These are phyloP conservation scores for Chionodraco myersi DNA, from an alignment of 2,113 vertebrate species.

Conservation along the genomic window DNA sequence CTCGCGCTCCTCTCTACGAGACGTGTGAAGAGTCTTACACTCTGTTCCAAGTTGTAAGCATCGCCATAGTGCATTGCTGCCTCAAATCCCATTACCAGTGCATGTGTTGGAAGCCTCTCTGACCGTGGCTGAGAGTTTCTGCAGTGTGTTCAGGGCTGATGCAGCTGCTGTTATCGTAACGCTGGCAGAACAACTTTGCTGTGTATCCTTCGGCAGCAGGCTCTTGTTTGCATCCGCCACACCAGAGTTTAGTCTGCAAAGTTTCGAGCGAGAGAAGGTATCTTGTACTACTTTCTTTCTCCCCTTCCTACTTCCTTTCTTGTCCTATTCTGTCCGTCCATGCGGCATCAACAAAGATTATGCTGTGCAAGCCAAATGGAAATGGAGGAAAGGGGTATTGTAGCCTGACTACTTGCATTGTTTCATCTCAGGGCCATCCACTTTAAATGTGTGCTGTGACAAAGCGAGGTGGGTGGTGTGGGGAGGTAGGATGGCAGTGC, in stretches of 20 bases:
- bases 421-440: conserved; percentile 38
- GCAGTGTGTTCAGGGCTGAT: conserved; percentile 36
- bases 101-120: conserved; percentile 31
- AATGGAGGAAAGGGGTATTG: conserved; percentile 43
- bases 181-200: conserved; percentile 59
- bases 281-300: neutral
- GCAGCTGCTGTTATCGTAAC: conserved; percentile 44
- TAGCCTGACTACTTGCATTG: conserved; percentile 52
- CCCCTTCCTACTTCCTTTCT: neutral
- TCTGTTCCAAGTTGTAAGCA: conserved; percentile 56
- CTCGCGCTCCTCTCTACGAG: conserved; percentile 22
- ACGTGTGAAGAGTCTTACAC: conserved; percentile 43
- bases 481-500: neutral
- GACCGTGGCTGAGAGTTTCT: conserved; percentile 27
- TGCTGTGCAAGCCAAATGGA: conserved; percentile 54
- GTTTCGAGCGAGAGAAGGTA: conserved; percentile 29
- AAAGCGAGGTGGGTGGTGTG: conserved; percentile 25
- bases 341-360: conserved; percentile 25
- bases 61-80: conserved; percentile 33
- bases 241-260: conserved; percentile 25
- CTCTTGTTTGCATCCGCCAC: conserved; percentile 36
- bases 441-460: conserved; percentile 60
- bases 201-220: conserved; percentile 37
- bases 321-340: conserved; percentile 15
- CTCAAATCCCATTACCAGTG: conserved; percentile 58